Evolutionary conservation across 1,140 invertebrate genomes (phyloP).

Genomic region (honey bee (Apis mellifera)): DNA sequence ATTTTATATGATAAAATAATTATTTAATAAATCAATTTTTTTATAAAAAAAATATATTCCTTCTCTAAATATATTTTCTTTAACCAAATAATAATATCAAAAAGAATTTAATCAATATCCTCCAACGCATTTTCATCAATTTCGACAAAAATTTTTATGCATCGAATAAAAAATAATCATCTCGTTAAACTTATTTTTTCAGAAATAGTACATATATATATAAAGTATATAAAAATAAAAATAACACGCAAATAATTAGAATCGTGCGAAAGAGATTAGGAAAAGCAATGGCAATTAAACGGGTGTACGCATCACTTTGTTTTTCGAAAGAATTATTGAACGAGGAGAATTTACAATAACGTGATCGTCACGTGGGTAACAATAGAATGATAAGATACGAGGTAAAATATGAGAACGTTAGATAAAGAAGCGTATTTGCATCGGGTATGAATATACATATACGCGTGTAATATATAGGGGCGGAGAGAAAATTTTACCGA

Average conservation of each 20-base stretch:
- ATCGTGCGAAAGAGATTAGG: neutral
- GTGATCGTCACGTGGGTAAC: constrained; percentile 32
- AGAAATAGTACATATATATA: neutral
- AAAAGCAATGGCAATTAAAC: neutral
- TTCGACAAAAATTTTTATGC: no score
- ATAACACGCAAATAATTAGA: neutral
- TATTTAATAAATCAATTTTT: no score
- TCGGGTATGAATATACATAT: neutral
- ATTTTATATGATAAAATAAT: no score
- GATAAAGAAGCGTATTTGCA: constrained; percentile 33
- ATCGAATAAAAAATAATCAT: no score
- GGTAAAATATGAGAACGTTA: constrained; percentile 35
- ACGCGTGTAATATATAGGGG: neutral
- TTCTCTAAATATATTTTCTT: no score
- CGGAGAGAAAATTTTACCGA: constrained; percentile 5
- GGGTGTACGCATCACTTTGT: neutral
- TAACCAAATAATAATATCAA: no score
- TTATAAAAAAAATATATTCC: no score
- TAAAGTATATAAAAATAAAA: neutral
- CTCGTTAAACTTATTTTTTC: no score
- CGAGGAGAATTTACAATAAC: constrained; percentile 31
- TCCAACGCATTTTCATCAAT: no score
- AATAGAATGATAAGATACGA: constrained; percentile 39
- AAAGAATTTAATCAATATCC: no score
- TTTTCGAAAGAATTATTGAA: constrained; percentile 37